Evolutionary conservation across 1,140 invertebrate species (phyloP), one percentile per base, ranked within the genome.

Genomic region (Dendroctonus ponderosae): DNA sequence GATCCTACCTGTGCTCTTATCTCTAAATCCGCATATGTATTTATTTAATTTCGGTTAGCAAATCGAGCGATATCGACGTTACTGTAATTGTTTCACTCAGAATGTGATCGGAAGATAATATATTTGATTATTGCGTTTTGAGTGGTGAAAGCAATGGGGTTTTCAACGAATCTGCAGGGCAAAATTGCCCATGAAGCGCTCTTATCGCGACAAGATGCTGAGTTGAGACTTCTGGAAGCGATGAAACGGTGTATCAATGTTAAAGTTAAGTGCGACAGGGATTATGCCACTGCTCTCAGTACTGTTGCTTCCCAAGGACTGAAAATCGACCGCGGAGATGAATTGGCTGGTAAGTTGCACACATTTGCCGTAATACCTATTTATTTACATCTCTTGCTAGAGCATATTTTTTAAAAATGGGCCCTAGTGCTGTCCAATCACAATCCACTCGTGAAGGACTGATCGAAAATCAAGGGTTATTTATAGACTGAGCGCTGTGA

Each of bases 181-280:
- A 86, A 88, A 72, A 85, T 85, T 63, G 88, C 88, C 63, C 93
- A 96, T 77, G 93, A 95, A 78, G 92, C 92, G 62, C 80, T 96
- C 57, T 82, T 96, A 39, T 85, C 85, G 14, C 84, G 94, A 15
- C 93, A 96, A 80, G 94, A 97, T 78, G 91, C 92, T 8, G 94
- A 97, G 79, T 85, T 97, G 39, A 85, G 91, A 64, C 85, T 97
- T 7, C 84, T 97, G 80, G 94, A 96, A 75, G 89, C 88, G 62
- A 93, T 97, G 87, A 89, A 90, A 69, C 81, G 92, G 50, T 93
- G 92, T 74, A 81, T 97, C 12, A 83, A 87, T 58, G 85, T 87
- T 42, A 91, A 95, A 79, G 87, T 94, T 74, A 94, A 95, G 79
- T 93, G 90, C 76, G 94, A 97, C 78, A 83, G 91, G 58, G 93